A percentile compares a stretch with the other conserved stretches of the same genome.
These are phyloP conservation scores for Ambastaia sidthimunki DNA, from an alignment of 2,797 vertebrate species.

Conservation along the genomic window DNA sequence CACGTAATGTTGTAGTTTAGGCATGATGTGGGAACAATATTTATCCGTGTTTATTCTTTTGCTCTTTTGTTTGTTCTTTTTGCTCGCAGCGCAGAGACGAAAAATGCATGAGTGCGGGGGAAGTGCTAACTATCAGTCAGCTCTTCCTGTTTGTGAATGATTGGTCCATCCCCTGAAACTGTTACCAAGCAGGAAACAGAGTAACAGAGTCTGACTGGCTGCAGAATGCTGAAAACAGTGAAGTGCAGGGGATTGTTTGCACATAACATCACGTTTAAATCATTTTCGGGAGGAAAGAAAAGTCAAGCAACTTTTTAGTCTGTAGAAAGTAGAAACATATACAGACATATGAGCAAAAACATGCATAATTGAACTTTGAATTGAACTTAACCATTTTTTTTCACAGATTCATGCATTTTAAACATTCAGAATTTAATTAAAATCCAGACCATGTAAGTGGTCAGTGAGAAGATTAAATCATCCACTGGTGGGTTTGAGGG, in stretches of 20 bases:
- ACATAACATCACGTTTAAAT: conserved; percentile 14
- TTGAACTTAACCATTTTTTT: no score
- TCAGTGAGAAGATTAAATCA: background rate
- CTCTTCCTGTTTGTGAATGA: conserved; percentile 52
- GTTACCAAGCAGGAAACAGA: conserved; percentile 39
- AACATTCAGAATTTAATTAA: no score
- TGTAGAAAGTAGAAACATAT: background rate
- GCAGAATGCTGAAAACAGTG: conserved; percentile 1
- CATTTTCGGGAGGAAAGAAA: background rate
- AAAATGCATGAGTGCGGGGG: conserved; percentile 37
- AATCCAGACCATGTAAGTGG: background rate
- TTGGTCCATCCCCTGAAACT: conserved; percentile 37
- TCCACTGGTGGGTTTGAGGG: background rate
- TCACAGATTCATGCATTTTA: no score
- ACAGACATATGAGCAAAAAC: background rate
- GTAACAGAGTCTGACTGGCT: background rate
- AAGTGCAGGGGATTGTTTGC: conserved; percentile 2
- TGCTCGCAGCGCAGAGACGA: background rate
- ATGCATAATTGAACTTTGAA: background rate
- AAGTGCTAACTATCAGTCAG: conserved; percentile 45
- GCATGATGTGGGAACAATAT: background rate
- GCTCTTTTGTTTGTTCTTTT: background rate
- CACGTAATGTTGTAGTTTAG: background rate
- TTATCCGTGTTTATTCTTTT: background rate
- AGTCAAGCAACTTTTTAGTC: background rate